Base-by-base conservation (phyloP, 2,888 invertebrate species). In the Aleiodes testaceus region DNA sequence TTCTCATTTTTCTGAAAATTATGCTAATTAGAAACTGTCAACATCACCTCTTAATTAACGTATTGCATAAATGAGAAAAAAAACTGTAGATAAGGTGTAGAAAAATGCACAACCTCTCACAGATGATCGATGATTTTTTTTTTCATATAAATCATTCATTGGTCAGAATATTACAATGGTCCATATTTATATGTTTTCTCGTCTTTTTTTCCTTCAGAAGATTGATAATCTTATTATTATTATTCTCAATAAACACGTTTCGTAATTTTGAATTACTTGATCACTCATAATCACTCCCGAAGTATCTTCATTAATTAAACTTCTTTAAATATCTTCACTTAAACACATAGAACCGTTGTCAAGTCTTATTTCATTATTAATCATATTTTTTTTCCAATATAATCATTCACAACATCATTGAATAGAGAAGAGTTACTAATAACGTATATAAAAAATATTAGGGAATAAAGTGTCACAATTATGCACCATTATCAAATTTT, bases 161-260 rank as follows among this genome's bases (percentile, higher is more conserved):
- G 75, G 77, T 77, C 77, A 69, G 66, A 75, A 72, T 75, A 74
- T 75, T 77, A 77, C 74, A 77, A 75, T 73, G 72, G 74, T 76
- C 69, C 72, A 68, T 73, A 50, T 68, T 59, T 44, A 63, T 64
- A 64, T 63, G 59, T 44, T 61, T 69, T 61, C 5, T 52, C 26
- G 26, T 5, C 26, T 26, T 26, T 65, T 52, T 67, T 71, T 67
- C 45, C 3, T 72, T 47, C 9, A 22, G 9, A 55, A 45, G 44
- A 30, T 70, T 50, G 20, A 55, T 55, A 66, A 64, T 70, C 22
- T 69, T 65, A 61, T 53, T 66, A 53, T 52, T 59, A 49, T 55
- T 36, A 12, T 22, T 66, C 42, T 52, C 53, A 26, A 14, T 20
- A 16, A 16, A 47, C 16, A n/a, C 14, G 5, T 14, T 59, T 42